Base-by-base conservation (phyloP, 1,140 invertebrate genomes). In the Popillia japonica region DNA sequence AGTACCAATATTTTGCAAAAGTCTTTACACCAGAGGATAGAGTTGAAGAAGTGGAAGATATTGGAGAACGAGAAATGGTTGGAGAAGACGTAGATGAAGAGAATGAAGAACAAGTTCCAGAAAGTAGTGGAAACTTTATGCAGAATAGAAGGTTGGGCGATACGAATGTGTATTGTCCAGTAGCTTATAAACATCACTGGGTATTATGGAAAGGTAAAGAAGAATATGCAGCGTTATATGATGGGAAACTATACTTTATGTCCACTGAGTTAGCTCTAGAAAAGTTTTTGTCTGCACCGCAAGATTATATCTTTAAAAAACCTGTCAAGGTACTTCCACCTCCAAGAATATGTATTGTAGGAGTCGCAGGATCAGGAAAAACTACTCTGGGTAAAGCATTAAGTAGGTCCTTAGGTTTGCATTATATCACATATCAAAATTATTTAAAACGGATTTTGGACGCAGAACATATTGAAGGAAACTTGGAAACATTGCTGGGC, bases 201-300 rank as follows among this genome's bases (percentile, higher is more conserved):
- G 85, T 90, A n/a, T 81, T 92, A 14, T 90, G 89, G 89, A 87
- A 87, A 84, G 90, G 90, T 6, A 90, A 89, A 84, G 82, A 87
- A 61, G 87, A 90, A 73, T 90, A 88, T 79, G 79, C 83, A 34
- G 83, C 86, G 0, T 86, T 87, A 80, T 90, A 88, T 82, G 82
- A 88, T 78, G 87, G 90, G 77, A 89, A 88, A 84, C 74, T 88
- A 7, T 89, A 90, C 84, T 86, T 87, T 40, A 87, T 90, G 72
- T 85, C 83, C 40, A 89, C 85, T 44, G 85, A 88, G 79, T 76
- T 85, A 23, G 87, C 86, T 79, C 77, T 88, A 61, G 81, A 88
- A 17, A 80, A 84, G 78, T 91, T 91, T 82, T 64, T 88, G 22
- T 79, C 82, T 11, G 84, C 88, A 79, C 85, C 88, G 8, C 84